These are phyloP conservation scores for Cebus imitator DNA, from an alignment of 2,113 vertebrate species.

Conservation along the genomic window DNA sequence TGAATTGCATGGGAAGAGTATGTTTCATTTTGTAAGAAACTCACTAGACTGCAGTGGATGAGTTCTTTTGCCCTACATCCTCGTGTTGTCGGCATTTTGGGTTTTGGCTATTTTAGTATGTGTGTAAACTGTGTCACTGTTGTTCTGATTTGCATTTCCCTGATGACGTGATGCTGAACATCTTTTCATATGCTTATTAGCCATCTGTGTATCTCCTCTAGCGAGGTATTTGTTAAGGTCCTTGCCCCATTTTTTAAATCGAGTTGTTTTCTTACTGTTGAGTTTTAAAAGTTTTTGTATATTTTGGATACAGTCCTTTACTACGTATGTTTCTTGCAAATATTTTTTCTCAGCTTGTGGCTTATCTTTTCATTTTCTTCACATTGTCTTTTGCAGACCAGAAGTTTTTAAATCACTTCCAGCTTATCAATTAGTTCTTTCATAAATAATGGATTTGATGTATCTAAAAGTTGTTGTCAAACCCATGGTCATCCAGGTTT, in stretches of 20 bases:
- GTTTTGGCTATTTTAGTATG: background rate
- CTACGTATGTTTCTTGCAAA: background rate
- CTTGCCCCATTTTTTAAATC: background rate
- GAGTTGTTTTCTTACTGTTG: background rate
- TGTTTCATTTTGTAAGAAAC: background rate
- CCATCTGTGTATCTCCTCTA: background rate
- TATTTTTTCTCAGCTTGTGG: background rate
- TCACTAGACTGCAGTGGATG: background rate
- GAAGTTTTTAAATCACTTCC: background rate
- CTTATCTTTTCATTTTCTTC: background rate
- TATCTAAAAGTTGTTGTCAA: background rate
- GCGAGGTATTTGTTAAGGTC: background rate
- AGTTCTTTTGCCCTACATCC: too few relatives aligned
- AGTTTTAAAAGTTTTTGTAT: background rate
- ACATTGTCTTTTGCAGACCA: background rate
- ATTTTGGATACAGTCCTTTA: background rate
- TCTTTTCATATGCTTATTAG: background rate
- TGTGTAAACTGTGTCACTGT: background rate
- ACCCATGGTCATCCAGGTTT: background rate
- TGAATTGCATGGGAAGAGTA: too few relatives aligned
- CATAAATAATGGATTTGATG: background rate
- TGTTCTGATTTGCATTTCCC: background rate
- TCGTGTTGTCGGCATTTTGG: background rate
- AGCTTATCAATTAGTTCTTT: background rate
- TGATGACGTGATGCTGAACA: background rate